These are phyloP conservation scores for Falco punctatus DNA, from an alignment of 2,113 vertebrate species.

Conservation along the genomic window DNA sequence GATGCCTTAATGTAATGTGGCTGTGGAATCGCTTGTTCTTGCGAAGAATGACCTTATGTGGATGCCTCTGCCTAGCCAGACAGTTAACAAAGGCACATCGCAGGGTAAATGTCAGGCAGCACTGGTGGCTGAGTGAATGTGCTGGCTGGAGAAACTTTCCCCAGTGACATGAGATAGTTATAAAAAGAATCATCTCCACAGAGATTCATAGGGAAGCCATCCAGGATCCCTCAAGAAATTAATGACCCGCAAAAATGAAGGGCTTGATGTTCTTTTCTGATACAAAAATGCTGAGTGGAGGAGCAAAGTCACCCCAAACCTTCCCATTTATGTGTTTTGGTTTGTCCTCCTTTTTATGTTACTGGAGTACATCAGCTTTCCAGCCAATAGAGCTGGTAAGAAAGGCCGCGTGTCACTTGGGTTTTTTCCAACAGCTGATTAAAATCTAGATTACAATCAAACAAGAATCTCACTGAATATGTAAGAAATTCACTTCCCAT, in stretches of 20 bases:
- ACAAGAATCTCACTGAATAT: not conserved
- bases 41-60: conserved; percentile 30
- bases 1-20: not conserved
- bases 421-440: not conserved
- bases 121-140: conserved; percentile 32
- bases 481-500: not conserved
- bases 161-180: conserved; percentile 24
- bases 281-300: not conserved
- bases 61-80: conserved; percentile 9
- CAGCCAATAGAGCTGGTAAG: not conserved
- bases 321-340: not conserved
- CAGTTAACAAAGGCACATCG: conserved; percentile 28
- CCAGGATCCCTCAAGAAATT: conserved; percentile 37
- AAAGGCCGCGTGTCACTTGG: not conserved
- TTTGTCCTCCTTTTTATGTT: not conserved
- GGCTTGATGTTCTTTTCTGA: conserved; percentile 9
- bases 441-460: not conserved
- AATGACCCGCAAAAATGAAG: not conserved
- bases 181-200: conserved; percentile 53
- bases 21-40: not conserved
- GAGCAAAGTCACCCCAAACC: not conserved
- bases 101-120: conserved; percentile 6
- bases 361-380: not conserved
- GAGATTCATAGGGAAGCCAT: conserved; percentile 44
- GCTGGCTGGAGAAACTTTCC: conserved; percentile 49